These are phyloP conservation scores for Poecilia velifera DNA, from an alignment of 2,797 vertebrate genomes.

Conservation along the genomic window DNA sequence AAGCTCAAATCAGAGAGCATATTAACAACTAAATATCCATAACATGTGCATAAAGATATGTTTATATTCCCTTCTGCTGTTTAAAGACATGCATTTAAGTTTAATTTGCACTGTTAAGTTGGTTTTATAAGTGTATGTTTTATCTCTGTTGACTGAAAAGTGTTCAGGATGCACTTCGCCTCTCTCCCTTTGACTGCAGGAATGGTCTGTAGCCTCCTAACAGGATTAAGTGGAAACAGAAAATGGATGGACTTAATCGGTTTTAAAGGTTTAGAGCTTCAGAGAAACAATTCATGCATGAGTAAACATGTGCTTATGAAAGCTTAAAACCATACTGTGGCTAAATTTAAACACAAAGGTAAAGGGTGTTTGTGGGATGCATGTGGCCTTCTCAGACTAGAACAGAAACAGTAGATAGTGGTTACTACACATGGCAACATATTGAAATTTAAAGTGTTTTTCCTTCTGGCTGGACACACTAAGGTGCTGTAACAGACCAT, in stretches of 20 bases:
- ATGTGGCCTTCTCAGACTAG: background rate
- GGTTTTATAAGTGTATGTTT: background rate
- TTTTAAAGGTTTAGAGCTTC: slow-evolving; percentile 1
- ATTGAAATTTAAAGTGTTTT: background rate
- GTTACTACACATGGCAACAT: background rate
- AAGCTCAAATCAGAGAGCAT: background rate
- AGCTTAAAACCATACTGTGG: background rate
- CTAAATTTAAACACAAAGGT: background rate
- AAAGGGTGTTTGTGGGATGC: background rate
- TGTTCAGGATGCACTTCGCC: background rate
- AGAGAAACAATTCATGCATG: background rate
- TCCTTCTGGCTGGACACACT: background rate
- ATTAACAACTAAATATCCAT: background rate
- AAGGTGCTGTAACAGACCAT: background rate
- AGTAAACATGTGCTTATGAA: background rate
- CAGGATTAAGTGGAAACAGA: background rate
- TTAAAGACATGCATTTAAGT: background rate
- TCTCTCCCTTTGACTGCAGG: background rate
- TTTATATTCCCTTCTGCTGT: background rate
- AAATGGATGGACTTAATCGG: slow-evolving; percentile 1
- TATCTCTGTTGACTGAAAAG: background rate
- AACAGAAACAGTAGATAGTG: background rate
- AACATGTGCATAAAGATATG: background rate
- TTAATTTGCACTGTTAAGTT: background rate
- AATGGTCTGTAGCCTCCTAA: background rate